phyloP scores from a whole-genome alignment of 2,888 invertebrate species.

The Meghimatium bilineatum region DNA sequence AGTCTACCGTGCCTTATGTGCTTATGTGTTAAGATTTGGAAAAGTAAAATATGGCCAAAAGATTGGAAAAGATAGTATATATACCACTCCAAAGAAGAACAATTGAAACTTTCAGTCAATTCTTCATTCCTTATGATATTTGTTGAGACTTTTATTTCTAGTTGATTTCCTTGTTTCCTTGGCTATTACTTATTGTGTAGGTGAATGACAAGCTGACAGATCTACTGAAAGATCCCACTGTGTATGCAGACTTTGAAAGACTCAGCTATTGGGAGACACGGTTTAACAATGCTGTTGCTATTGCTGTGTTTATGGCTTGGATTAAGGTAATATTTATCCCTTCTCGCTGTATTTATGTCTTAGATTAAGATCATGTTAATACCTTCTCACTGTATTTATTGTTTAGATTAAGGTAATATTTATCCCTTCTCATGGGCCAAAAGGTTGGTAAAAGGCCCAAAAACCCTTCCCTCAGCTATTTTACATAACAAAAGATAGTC shows the following conservation, averaged over 20 bases:
- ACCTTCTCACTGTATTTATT: conserved; percentile 83
- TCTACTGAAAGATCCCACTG: conserved; percentile 76
- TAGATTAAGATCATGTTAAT: too few relatives aligned
- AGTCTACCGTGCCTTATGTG: too few relatives aligned
- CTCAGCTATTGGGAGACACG: conserved; percentile 81
- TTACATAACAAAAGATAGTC: too few relatives aligned
- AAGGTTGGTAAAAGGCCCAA: too few relatives aligned
- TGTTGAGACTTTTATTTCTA: not conserved
- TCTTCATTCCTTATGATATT: not conserved
- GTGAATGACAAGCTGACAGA: conserved; percentile 76
- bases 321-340: conserved; percentile 80
- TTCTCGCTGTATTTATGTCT: too few relatives aligned
- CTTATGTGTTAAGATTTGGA: too few relatives aligned
- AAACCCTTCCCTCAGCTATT: too few relatives aligned
- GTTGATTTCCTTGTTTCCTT: not conserved
- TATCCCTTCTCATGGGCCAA: too few relatives aligned
- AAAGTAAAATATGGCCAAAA: too few relatives aligned
- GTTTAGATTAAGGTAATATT: conserved; percentile 83
- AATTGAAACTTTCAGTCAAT: too few relatives aligned
- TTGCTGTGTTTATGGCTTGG: conserved; percentile 84
- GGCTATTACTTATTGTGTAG: not conserved
- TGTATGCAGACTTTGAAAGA: conserved; percentile 82
- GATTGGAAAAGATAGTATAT: too few relatives aligned
- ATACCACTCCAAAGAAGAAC: too few relatives aligned
- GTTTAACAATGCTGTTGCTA: conserved; percentile 82